Base-by-base conservation (phyloP, 2,888 invertebrate species). In the Encarsia formosa region DNA sequence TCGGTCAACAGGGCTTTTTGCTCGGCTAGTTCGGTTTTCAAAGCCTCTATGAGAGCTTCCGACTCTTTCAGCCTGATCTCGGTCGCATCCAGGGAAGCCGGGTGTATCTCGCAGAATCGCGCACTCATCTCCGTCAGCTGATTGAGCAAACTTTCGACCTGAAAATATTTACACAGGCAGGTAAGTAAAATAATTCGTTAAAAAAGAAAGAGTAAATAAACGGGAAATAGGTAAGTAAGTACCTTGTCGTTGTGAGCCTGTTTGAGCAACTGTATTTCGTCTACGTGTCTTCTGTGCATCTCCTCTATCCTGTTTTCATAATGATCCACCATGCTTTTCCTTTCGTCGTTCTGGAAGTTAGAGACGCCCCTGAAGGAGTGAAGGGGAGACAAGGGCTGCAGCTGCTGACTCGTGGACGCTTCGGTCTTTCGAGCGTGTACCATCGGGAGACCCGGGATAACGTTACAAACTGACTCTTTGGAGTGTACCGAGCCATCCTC, bases 401-500 rank as follows among this genome's bases (percentile, higher is more conserved):
- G 11, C 29, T 5, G 2, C 29, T 29, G 18, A 13, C 37, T 34
- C 37, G 31, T 26, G 9, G 50, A 35, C 24, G 37, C 52, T 16
- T 40, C 41, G 13, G 44, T 40, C 11, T 39, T 26, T 16, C 58
- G 61, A 52, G 61, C 48, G 22, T 59, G 61, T 52, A 61, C 46
- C 26, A 60, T 56, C 34, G 67, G 61, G 39, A 66, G 49, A 57
- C 77, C 29, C 8, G 29, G 13, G 16, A 9, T 5, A 5, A 15
- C n/a, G n/a, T 9, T n/a, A n/a, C n/a, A 77, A 47, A 80, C 79
- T n/a, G 85, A 84, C 66, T 87, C 88, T 75, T 87, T 88, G 51
- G 87, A 87, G 74, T 87, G 85, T 56, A 87, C 77, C 48, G 87
- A 87, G 44, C 87, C 87, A 75, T 91, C 91, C 71, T 91, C 91